Conservation (phyloP, 1,140 invertebrate genomes). For the Bursaphelenchus mucronatus region DNA sequence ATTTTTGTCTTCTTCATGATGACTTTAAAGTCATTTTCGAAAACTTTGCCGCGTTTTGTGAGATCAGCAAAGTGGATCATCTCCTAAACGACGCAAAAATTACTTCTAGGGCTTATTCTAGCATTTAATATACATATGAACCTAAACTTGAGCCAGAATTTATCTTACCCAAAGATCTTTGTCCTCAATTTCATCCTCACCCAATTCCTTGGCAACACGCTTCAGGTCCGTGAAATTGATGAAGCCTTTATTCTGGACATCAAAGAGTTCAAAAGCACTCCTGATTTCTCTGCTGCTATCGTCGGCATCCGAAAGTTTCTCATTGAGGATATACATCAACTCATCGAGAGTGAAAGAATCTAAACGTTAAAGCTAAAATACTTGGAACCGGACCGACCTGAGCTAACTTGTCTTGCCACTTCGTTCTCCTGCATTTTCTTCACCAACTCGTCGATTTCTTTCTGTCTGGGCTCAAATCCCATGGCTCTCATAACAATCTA, state of each 20-base stretch:
- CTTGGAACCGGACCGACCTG: constrained; percentile 18
- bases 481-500: constrained; percentile 39
- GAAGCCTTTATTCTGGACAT: constrained; percentile 34
- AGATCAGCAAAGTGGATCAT: constrained; percentile 33
- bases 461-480: constrained; percentile 37
- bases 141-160: too few species aligned
- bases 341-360: constrained; percentile 38
- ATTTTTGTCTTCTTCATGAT: constrained; percentile 44
- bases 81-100: constrained; percentile 29
- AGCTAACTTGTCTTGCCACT: constrained; percentile 25
- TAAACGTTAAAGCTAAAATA: constrained; percentile 19
- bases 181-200: constrained; percentile 31
- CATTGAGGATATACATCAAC: constrained; percentile 27
- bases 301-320: constrained; percentile 25
- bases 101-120: neutral
- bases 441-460: constrained; percentile 27
- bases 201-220: constrained; percentile 31
- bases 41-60: constrained; percentile 26
- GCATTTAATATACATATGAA: too few species aligned
- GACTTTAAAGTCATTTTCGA: constrained; percentile 31
- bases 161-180: constrained; percentile 29
- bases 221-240: constrained; percentile 38
- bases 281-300: constrained; percentile 29
- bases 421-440: constrained; percentile 35
- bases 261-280: constrained; percentile 42